These are phyloP conservation scores for Trachelus troglodyta DNA, from an alignment of 2,888 invertebrate genomes.

Conservation along the genomic window DNA sequence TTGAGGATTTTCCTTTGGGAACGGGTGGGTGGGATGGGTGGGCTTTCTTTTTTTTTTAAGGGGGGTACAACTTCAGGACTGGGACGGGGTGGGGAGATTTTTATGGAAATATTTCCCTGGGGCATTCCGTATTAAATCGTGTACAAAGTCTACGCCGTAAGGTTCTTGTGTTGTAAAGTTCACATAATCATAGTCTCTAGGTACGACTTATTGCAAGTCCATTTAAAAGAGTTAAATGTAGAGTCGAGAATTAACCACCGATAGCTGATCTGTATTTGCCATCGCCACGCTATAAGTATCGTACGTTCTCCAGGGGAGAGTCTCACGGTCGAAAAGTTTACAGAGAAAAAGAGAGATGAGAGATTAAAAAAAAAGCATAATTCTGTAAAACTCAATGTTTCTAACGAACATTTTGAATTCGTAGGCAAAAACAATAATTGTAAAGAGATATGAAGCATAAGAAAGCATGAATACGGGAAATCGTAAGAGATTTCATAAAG, in stretches of 20 bases:
- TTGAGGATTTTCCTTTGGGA: background rate
- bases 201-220: constrained; percentile 54
- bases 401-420: background rate
- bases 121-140: constrained; percentile 36
- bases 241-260: constrained; percentile 59
- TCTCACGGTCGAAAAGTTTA: background rate
- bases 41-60: background rate
- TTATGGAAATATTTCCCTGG: constrained; percentile 1
- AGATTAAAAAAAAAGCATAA: background rate
- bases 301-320: constrained; percentile 1
- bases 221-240: constrained; percentile 53
- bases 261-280: constrained; percentile 62
- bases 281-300: constrained; percentile 45
- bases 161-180: constrained; percentile 66
- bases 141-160: constrained; percentile 65
- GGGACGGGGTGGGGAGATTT: background rate
- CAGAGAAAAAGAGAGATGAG: background rate
- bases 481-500: constrained; percentile 10
- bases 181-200: constrained; percentile 65
- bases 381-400: background rate
- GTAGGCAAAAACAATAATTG: constrained; percentile 4
- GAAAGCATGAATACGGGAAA: constrained; percentile 13
- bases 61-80: background rate
- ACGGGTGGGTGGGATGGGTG: no score
- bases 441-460: constrained; percentile 24